A percentile compares a stretch with the other conserved stretches of the same genome.
phyloP scores from a whole-genome alignment of 2,113 vertebrate species.

The Takifugu bimaculatus region DNA sequence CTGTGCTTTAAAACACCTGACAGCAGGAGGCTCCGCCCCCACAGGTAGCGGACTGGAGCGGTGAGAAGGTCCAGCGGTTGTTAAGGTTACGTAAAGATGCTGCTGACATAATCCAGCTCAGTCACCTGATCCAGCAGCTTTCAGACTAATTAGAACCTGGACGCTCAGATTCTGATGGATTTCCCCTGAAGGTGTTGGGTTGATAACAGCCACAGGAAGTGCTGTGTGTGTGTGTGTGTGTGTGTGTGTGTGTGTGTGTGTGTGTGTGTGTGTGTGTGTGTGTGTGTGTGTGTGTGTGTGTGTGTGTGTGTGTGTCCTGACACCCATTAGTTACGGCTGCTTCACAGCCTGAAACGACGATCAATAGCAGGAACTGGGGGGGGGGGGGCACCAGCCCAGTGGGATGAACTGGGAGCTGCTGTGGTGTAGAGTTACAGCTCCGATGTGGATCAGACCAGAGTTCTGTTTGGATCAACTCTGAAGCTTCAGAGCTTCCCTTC shows the following conservation, averaged over 20 bases:
- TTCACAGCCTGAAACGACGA: constrained; percentile 15
- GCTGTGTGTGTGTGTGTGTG: constrained; percentile 15
- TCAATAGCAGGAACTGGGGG: constrained; percentile 1
- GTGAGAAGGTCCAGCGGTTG: constrained; percentile 10
- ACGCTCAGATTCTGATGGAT: neutral
- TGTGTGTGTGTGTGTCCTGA: constrained; percentile 8
- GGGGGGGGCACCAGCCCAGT: too few relatives aligned
- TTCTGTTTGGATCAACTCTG: neutral
- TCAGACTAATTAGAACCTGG: constrained; percentile 4
- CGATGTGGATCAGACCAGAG: too few relatives aligned
- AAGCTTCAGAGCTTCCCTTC: constrained; percentile 6
- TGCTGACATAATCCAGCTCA: constrained; percentile 24
- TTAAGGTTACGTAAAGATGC: constrained; percentile 32
- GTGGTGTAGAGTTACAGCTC: too few relatives aligned
- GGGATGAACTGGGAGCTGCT: too few relatives aligned
- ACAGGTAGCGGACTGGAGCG: too few relatives aligned
- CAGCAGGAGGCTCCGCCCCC: too few relatives aligned
- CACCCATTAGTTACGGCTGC: neutral
- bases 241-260: too few relatives aligned
- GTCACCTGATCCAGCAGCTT: constrained; percentile 19
- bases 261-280: too few relatives aligned
- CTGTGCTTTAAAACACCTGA: too few relatives aligned
- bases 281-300: neutral
- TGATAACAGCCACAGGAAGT: constrained; percentile 10
- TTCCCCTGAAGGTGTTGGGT: constrained; percentile 2